phyloP scores from a whole-genome alignment of 2,888 invertebrate genomes.

The Lasioglossum pauxillum region DNA sequence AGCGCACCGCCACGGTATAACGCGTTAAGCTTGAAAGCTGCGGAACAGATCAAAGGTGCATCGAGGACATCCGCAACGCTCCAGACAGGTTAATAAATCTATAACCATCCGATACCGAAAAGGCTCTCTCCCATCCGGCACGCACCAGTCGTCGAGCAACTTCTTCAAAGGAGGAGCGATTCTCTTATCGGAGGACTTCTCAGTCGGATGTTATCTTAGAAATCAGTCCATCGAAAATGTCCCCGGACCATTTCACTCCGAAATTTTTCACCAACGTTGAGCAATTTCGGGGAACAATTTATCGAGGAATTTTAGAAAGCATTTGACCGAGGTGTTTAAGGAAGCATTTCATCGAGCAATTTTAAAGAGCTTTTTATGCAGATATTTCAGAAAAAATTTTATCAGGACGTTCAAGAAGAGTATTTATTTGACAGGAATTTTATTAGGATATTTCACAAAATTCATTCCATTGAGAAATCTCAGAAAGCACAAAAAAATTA shows the following conservation, averaged over 20 bases:
- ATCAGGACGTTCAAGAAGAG: no score
- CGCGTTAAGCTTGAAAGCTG: constrained; percentile 43
- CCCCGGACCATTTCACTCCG: background rate
- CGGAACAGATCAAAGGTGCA: constrained; percentile 41
- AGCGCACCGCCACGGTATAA: background rate
- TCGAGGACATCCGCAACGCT: constrained; percentile 6
- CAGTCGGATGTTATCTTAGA: background rate
- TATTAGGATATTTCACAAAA: no score
- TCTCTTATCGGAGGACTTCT: background rate
- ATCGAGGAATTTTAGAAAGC: background rate
- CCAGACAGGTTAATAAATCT: constrained; percentile 15
- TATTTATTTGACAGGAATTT: no score
- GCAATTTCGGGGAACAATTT: background rate
- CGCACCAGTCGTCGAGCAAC: background rate
- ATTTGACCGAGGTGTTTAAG: background rate
- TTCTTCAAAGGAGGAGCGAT: background rate
- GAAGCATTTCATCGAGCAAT: background rate
- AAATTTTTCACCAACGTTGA: background rate
- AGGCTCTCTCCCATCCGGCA: background rate
- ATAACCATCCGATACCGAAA: background rate
- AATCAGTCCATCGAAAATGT: background rate
- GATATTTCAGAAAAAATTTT: background rate
- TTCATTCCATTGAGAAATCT: no score
- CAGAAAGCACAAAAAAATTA: background rate
- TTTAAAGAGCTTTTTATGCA: no score